phyloP scores from a whole-genome alignment of 1,140 invertebrate genomes.

The Bradysia coprophila region DNA sequence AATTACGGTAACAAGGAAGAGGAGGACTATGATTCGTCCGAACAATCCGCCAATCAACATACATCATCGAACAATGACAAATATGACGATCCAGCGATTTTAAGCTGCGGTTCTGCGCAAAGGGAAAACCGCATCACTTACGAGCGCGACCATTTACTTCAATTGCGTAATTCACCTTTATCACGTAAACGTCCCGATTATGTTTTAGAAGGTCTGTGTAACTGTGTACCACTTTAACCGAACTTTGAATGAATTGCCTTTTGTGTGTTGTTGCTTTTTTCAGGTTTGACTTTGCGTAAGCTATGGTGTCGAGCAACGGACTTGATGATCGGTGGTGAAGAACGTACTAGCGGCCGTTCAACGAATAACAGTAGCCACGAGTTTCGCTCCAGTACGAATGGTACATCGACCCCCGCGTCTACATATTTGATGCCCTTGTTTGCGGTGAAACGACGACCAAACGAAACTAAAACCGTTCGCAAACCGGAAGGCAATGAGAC shows the following conservation, averaged over 20 bases:
- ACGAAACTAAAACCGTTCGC: slow-evolving; percentile 1
- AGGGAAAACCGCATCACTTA: background rate
- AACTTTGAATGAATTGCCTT: no score
- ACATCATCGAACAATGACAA: no score
- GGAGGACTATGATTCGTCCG: no score
- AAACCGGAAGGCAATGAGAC: slow-evolving; percentile 2
- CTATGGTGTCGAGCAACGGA: background rate
- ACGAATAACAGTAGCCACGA: background rate
- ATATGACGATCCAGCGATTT: background rate
- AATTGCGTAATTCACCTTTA: background rate
- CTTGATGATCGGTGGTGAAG: background rate
- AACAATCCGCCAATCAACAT: no score
- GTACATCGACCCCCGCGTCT: slow-evolving; percentile 6
- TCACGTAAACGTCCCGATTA: background rate
- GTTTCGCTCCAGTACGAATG: no score
- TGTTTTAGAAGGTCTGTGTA: background rate
- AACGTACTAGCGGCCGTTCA: background rate
- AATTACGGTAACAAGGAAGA: no score
- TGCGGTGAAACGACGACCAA: slow-evolving; percentile 13
- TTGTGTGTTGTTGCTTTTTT: background rate
- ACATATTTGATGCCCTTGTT: slow-evolving; percentile 23
- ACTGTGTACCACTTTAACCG: no score
- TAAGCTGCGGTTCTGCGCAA: background rate
- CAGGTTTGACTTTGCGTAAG: background rate
- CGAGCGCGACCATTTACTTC: background rate